Evolutionary conservation across 92 coral and sea anemone species (phyloP).

Genomic region (Epizoanthus illoricatus): DNA sequence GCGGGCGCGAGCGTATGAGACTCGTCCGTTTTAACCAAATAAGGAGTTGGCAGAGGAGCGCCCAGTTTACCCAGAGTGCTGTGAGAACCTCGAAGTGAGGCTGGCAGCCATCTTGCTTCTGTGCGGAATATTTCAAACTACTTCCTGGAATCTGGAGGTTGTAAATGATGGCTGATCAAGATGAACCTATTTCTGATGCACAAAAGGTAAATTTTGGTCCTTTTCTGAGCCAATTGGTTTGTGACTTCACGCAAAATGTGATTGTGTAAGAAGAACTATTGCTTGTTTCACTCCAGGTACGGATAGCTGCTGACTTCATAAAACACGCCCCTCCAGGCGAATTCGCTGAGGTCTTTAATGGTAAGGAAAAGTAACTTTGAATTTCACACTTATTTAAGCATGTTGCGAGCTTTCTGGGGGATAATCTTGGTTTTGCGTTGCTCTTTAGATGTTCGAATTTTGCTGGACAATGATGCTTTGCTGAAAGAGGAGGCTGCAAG

Average conservation of each 20-base stretch:
- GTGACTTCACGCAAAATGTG: slow-evolving; percentile 7
- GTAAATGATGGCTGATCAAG: slow-evolving; percentile 89
- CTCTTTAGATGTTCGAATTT: slow-evolving; percentile 84
- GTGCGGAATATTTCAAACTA: slow-evolving; percentile 27
- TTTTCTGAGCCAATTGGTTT: neutral
- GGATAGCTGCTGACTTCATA: slow-evolving; percentile 98
- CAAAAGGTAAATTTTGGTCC: slow-evolving; percentile 75
- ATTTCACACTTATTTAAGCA: neutral
- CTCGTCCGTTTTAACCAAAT: neutral
- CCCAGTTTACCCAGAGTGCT: slow-evolving; percentile 66
- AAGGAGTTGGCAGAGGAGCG: slow-evolving; percentile 31
- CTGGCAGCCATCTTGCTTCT: slow-evolving; percentile 77
- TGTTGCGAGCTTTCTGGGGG: neutral
- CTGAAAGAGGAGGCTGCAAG: slow-evolving; percentile 92
- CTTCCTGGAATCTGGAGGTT: slow-evolving; percentile 61
- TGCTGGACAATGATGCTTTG: slow-evolving; percentile 82
- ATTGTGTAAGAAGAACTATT: slow-evolving; percentile 13
- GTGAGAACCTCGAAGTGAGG: slow-evolving; percentile 41
- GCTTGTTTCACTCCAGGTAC: slow-evolving; percentile 71
- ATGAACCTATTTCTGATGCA: slow-evolving; percentile 84
- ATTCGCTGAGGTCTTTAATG: slow-evolving; percentile 99
- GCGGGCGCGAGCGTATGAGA: slow-evolving; percentile 11
- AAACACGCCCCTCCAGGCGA: slow-evolving; percentile 99
- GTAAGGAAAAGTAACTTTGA: slow-evolving; percentile 51
- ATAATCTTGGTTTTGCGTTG: slow-evolving; percentile 17